Evolutionary conservation across 2,888 invertebrate species (phyloP).

Genomic region (Perizoma affinitatum): DNA sequence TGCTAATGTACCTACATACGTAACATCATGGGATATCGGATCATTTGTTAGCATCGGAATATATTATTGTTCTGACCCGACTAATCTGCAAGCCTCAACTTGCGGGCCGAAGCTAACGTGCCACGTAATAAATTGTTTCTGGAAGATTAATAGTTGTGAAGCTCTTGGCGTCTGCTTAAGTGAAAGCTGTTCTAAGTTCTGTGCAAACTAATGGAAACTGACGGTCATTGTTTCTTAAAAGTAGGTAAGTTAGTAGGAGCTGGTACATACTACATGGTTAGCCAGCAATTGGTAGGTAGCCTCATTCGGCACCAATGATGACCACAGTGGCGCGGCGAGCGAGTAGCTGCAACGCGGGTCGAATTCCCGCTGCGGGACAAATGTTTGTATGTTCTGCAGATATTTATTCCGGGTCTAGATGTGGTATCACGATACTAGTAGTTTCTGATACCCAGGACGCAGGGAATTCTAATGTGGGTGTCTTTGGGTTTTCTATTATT

Average conservation of each 20-base stretch:
- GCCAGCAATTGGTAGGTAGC: background rate
- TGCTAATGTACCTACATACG: conserved; percentile 32
- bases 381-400: too few species aligned
- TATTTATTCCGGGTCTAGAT: too few species aligned
- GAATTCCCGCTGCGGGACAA: too few species aligned
- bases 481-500: too few species aligned
- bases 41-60: conserved; percentile 59
- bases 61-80: conserved; percentile 49
- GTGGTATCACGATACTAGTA: too few species aligned
- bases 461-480: too few species aligned
- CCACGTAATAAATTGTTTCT: conserved; percentile 75
- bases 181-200: conserved; percentile 63
- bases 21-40: conserved; percentile 46
- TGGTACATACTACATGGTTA: too few species aligned
- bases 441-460: too few species aligned
- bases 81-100: conserved; percentile 19
- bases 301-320: too few species aligned
- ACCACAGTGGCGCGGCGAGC: too few species aligned
- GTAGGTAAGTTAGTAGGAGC: background rate
- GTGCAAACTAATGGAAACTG: conserved; percentile 45
- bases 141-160: conserved; percentile 74
- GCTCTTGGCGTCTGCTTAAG: conserved; percentile 67
- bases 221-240: conserved; percentile 37
- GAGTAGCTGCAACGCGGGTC: too few species aligned
- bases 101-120: conserved; percentile 15